phyloP scores from a whole-genome alignment of 2,113 vertebrate genomes.

The Notarius quadriscutis region DNA sequence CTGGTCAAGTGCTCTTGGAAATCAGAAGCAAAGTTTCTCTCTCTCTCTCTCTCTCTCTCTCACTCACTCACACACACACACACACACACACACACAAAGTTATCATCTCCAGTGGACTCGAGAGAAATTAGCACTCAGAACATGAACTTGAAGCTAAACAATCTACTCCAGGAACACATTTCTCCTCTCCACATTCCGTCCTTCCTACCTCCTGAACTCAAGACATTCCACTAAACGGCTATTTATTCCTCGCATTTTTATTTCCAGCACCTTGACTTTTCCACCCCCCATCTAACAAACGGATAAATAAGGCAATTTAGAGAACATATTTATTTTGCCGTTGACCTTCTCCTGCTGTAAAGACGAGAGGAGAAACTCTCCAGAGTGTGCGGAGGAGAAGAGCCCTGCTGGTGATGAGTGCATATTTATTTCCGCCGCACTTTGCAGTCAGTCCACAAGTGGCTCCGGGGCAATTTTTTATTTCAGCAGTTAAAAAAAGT shows the following conservation, averaged over 20 bases:
- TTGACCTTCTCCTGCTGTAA: slow-evolving; percentile 45
- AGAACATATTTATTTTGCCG: slow-evolving; percentile 40
- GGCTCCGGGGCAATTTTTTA: slow-evolving; percentile 47
- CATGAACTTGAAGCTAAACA: slow-evolving; percentile 34
- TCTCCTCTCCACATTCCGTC: slow-evolving; percentile 9
- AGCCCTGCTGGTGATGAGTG: slow-evolving; percentile 38
- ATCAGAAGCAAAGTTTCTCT: slow-evolving; percentile 27
- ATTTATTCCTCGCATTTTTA: slow-evolving; percentile 15
- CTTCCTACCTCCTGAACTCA: background rate
- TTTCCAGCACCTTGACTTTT: slow-evolving; percentile 36
- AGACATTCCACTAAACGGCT: slow-evolving; percentile 18
- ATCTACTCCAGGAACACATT: slow-evolving; percentile 22
- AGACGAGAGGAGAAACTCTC: slow-evolving; percentile 37
- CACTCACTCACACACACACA: slow-evolving; percentile 4
- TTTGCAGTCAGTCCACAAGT: slow-evolving; percentile 46
- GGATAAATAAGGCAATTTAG: slow-evolving; percentile 34
- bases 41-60: background rate
- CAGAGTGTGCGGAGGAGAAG: slow-evolving; percentile 35
- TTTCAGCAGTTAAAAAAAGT: slow-evolving; percentile 32
- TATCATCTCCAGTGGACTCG: slow-evolving; percentile 31
- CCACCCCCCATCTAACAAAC: slow-evolving; percentile 29
- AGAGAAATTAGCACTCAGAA: slow-evolving; percentile 43
- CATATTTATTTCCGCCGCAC: slow-evolving; percentile 44
- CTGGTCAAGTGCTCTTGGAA: slow-evolving; percentile 44
- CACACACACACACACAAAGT: slow-evolving; percentile 8